These are phyloP conservation scores for Sceliomorpha sp. DNA, from an alignment of 2,888 invertebrate species.

Conservation along the genomic window DNA sequence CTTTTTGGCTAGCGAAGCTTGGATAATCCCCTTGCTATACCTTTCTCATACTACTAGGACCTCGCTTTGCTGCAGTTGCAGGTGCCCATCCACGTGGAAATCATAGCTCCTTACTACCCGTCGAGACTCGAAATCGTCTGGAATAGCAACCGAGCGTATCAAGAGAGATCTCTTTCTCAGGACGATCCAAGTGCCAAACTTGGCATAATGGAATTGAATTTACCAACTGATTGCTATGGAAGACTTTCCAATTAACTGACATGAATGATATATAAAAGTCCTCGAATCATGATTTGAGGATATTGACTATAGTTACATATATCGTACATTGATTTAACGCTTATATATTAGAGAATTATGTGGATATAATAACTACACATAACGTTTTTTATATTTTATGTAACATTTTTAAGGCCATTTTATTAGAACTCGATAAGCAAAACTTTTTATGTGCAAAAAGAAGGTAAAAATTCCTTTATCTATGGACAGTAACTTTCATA, in stretches of 20 bases:
- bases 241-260: constrained; percentile 21
- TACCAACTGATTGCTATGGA: constrained; percentile 52
- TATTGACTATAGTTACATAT: no score
- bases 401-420: no score
- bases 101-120: constrained; percentile 72
- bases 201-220: constrained; percentile 56
- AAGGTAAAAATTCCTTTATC: constrained; percentile 38
- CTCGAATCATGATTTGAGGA: constrained; percentile 12
- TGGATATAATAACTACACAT: no score
- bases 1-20: constrained; percentile 78
- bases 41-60: constrained; percentile 44
- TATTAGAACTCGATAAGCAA: no score
- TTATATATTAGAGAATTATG: no score
- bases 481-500: constrained; percentile 15
- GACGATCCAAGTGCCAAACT: constrained; percentile 50
- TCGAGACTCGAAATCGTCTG: constrained; percentile 74
- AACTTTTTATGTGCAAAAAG: no score
- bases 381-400: no score
- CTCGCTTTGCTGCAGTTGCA: constrained; percentile 71
- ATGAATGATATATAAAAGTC: no score
- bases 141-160: constrained; percentile 63
- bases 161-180: constrained; percentile 43
- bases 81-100: constrained; percentile 74
- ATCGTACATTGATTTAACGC: no score
- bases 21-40: constrained; percentile 73